These are phyloP conservation scores for Papilio polyxenes DNA, from an alignment of 1,140 invertebrate species.

Conservation along the genomic window DNA sequence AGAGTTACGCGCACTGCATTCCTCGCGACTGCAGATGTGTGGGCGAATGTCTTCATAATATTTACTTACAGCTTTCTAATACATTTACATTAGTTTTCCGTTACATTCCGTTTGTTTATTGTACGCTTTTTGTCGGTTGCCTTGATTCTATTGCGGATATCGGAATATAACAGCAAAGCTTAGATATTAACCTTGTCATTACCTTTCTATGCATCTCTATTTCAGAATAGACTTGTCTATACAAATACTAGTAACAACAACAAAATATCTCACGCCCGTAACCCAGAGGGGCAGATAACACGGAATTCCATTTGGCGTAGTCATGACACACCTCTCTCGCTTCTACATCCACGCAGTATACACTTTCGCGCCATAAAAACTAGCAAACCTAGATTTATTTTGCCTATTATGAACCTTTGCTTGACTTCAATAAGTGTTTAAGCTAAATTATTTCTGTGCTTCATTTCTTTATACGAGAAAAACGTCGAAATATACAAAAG, in stretches of 20 bases:
- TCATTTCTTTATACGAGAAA: no score
- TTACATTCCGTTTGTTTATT: background rate
- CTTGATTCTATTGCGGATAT: background rate
- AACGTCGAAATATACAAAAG: no score
- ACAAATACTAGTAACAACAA: background rate
- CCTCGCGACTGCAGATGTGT: background rate
- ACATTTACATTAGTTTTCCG: constrained; percentile 22
- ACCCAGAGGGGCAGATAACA: no score
- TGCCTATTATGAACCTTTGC: no score
- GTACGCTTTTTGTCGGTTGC: background rate
- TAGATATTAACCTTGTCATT: background rate
- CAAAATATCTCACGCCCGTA: background rate
- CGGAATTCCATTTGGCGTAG: no score
- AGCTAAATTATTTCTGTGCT: no score
- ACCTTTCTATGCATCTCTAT: background rate
- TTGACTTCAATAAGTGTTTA: no score
- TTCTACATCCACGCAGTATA: no score
- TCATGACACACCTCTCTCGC: no score
- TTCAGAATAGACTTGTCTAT: background rate
- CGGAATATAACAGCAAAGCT: background rate
- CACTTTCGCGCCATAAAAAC: no score
- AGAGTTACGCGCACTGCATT: background rate
- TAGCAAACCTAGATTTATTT: no score
- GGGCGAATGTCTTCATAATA: constrained; percentile 12
- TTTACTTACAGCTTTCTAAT: constrained; percentile 17